phyloP scores from a whole-genome alignment of 37 sponge, comb jelly and placozoan species.

The Theonella swinhoei region DNA sequence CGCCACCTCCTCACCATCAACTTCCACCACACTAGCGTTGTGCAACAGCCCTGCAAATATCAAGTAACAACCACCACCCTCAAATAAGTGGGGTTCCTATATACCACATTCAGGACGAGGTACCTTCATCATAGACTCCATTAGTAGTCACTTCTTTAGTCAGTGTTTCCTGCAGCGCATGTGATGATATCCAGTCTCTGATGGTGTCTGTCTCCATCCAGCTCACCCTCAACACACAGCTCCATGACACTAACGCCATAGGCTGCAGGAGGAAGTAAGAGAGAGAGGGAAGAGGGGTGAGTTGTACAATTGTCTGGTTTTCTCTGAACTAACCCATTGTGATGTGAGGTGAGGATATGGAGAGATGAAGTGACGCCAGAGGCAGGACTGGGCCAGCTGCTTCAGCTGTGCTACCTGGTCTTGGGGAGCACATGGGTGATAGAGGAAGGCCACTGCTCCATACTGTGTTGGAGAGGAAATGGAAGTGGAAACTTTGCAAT shows the following conservation, averaged over 20 bases:
- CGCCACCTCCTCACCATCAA: not conserved
- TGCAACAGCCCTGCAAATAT: not conserved
- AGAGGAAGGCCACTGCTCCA: constrained; percentile 85
- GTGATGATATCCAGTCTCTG: constrained; percentile 49
- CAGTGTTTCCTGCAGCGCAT: constrained; percentile 18
- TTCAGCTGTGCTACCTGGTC: constrained; percentile 53
- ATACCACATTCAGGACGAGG: not conserved
- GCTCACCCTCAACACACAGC: constrained; percentile 65
- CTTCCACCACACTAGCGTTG: not conserved
- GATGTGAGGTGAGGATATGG: constrained; percentile 63
- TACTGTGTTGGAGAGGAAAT: constrained; percentile 18
- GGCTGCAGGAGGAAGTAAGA: constrained; percentile 34
- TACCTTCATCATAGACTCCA: constrained; percentile 61
- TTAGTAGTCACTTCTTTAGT: not conserved
- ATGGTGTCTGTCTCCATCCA: constrained; percentile 46
- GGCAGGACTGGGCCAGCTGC: constrained; percentile 54
- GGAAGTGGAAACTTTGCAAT: not conserved
- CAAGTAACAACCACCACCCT: too few species aligned
- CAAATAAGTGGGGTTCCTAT: too few species aligned
- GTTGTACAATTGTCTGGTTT: not conserved
- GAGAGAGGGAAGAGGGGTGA: too few species aligned
- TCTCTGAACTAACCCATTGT: constrained; percentile 41
- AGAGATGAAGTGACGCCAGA: constrained; percentile 72
- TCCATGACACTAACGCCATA: constrained; percentile 75
- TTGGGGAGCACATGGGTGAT: constrained; percentile 75